phyloP scores from a whole-genome alignment of 2,113 vertebrate genomes.

The Cyanoliseus patagonus region DNA sequence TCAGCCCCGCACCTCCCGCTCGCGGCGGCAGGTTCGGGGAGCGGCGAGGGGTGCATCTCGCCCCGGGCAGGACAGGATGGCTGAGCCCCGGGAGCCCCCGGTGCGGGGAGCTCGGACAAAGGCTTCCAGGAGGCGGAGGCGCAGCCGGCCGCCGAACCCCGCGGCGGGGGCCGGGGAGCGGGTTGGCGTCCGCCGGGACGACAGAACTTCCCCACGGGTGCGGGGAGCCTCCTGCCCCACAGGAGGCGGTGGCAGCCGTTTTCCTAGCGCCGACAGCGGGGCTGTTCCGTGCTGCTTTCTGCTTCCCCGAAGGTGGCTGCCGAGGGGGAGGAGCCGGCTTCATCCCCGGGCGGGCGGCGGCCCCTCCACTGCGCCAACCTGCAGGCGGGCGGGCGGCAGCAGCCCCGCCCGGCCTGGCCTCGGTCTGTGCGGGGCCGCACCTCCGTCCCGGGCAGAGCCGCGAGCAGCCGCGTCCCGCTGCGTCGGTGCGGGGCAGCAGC shows the following conservation, averaged over 20 bases:
- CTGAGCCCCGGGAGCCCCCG: not conserved
- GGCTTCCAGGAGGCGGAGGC: conserved; percentile 10
- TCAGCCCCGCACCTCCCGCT: not conserved
- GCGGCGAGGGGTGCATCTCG: not conserved
- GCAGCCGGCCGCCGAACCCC: not conserved
- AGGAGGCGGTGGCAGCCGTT: not conserved
- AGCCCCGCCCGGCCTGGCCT: conserved; percentile 17
- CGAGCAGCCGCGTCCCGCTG: not conserved
- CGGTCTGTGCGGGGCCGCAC: conserved; percentile 5
- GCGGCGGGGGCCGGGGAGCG: not conserved
- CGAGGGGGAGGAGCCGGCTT: not conserved
- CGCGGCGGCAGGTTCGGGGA: not conserved
- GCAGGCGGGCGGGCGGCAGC: conserved; percentile 37
- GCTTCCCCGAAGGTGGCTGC: not conserved
- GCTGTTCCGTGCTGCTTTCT: not conserved
- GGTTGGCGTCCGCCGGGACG: not conserved
- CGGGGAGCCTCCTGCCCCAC: not conserved
- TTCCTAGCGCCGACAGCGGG: not conserved
- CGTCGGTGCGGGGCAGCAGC: not conserved
- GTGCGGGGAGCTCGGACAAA: not conserved
- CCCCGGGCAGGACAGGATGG: not conserved
- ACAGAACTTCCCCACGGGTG: not conserved
- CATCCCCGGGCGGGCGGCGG: conserved; percentile 25
- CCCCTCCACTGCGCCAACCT: conserved; percentile 75
- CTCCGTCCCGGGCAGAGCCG: not conserved